Evolutionary conservation across 2,797 vertebrate species (phyloP), one percentile per base, ranked within the genome.

Genomic region (Emys orbicularis): DNA sequence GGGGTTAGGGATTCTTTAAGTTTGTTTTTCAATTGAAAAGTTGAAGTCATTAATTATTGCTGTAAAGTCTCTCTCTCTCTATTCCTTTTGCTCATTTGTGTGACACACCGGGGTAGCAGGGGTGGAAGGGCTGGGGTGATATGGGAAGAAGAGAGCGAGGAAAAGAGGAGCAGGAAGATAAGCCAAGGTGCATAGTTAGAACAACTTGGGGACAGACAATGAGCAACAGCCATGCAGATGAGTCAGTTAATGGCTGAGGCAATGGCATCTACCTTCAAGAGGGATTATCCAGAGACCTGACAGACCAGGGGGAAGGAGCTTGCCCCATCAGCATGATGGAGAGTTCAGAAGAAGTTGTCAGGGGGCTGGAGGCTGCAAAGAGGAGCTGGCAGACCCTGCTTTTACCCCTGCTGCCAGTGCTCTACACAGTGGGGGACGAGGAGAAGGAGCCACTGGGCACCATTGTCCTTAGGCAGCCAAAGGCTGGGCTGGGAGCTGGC

Each of bases 111-210:
- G 56, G 56, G 56, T 25, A 57, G 56, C 25, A 57, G 56, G 56
- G 56, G 5, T 12, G 56, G 23, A 54, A 34, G 15, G 31, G 13
- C 59, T 61, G 12, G 2, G 57, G 57, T 31, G 57, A 59, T 59
- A 12, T 31, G 13, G 19, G 65, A 18, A 72, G n/a, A 37, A 41
- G 41, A 88, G 1, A 0, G 4, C 31, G 2, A 8, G 4, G 29
- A 27, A 91, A 29, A 8, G 82, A n/a, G 82, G n/a, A 41, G 74
- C 52, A 86, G 54, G 74, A 79, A 90, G 47, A 41, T 79, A 19
- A 34, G 0, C 25, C 5, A 84, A 86, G 7, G 29, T 16, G 13
- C 8, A 19, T 77, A 8, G 21, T 59, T 59, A 6, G 7, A 68
- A 1, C 83, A 5, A 84, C 25, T 68, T 44, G 59, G 81, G 21